Evolutionary conservation across 2,888 invertebrate species (phyloP), one percentile per base, ranked within the genome.

Genomic region (Ariolimax columbianus): DNA sequence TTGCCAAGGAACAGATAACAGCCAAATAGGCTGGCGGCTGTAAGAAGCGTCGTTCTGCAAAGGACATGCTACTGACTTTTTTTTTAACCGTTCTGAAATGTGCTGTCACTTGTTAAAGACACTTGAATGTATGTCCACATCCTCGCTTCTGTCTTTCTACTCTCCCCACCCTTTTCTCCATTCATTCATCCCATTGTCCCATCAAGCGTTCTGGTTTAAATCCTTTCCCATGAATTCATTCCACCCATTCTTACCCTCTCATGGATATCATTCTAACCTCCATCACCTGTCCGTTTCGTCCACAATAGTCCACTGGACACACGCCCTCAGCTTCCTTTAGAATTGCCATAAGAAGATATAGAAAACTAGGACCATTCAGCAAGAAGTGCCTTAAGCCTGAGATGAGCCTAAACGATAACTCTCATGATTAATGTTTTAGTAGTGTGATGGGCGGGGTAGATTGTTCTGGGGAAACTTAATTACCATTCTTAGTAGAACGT

Each of bases 391-490:
- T 36, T n/a, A 40, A 26, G 9, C 63, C 38, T 63, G 11, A 78
- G 38, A 78, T 63, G 40, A 40, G 1, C 63, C 38, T 77, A 33
- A 47, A 30, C n/a, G n/a, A n/a, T 26, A 38, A 19, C 11, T 26
- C 36, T 38, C 11, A 36, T 63, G 63, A 63, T 63, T 78, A 63
- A 78, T 78, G 78, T 11, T 26, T 78, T 78, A 63, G 78, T 40
- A 40, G 63, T 63, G 33, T 51, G 26, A 19, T 78, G 78, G 59
- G 59, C 38, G 59, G 63, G 14, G n/a, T 33, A 6, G 51, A 51
- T 30, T 33, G 2, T 51, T 19, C 33, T 23, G 75, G 36, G 3
- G 19, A 33, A 51, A n/a, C n/a, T n/a, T n/a, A n/a, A 33, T 36
- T 33, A 33, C 33, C 51, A 33, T 36, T 4, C 30, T 14, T 0